phyloP scores from a whole-genome alignment of 1,140 invertebrate species.

The Cheumatopsyche charites region DNA sequence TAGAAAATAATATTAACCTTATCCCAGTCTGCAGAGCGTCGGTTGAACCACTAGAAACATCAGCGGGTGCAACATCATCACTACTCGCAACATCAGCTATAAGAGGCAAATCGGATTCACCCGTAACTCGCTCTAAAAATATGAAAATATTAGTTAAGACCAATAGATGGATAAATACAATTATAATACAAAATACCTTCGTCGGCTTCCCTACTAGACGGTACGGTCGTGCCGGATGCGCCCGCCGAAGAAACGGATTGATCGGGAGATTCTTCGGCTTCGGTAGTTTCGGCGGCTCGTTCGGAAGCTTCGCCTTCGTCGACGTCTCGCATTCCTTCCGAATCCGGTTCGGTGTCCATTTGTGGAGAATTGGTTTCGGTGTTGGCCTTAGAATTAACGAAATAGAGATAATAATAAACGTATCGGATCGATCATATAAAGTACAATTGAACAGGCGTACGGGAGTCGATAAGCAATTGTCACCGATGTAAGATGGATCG shows the following conservation, averaged over 20 bases:
- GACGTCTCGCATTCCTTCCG: constrained; percentile 53
- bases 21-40: constrained; percentile 44
- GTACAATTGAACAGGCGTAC: constrained; percentile 49
- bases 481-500: constrained; percentile 59
- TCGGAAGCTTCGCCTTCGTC: constrained; percentile 50
- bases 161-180: neutral
- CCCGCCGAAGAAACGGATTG: constrained; percentile 60
- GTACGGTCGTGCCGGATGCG: constrained; percentile 52
- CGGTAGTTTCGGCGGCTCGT: constrained; percentile 47
- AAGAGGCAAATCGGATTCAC: constrained; percentile 35
- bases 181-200: constrained; percentile 14
- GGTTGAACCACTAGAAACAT: constrained; percentile 44
- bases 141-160: neutral
- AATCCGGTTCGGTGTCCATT: constrained; percentile 55
- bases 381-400: constrained; percentile 49
- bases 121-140: constrained; percentile 21
- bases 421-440: too few relatives aligned
- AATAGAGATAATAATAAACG: neutral
- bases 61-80: constrained; percentile 41
- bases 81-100: constrained; percentile 44
- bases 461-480: constrained; percentile 60
- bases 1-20: constrained; percentile 37
- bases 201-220: constrained; percentile 49
- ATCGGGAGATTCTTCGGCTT: constrained; percentile 59
- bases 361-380: constrained; percentile 58